Percentiles rank a stretch among this genome's conserved stretches.
Evolutionary conservation across 30 jellyfish, hydroid and myxozoan genomes (phyloP).

Genomic region (Aurelia coerulea): DNA sequence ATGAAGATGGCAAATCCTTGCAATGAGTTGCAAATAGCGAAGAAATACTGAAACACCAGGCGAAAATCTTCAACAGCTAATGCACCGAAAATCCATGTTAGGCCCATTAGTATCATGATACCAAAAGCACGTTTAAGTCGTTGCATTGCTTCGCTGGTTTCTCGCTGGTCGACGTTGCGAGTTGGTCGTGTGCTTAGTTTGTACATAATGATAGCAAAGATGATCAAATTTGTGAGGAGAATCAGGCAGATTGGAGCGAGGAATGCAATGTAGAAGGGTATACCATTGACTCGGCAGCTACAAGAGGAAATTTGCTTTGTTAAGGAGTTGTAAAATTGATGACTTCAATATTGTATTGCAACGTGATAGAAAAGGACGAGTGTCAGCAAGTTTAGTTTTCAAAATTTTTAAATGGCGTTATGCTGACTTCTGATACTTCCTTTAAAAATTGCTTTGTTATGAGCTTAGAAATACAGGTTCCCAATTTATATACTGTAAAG

Average conservation of each 20-base stretch:
- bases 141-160: conserved; percentile 58
- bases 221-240: conserved; percentile 67
- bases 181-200: conserved; percentile 89
- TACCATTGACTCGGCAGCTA: conserved; percentile 92
- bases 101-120: conserved; percentile 94
- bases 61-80: conserved; percentile 85
- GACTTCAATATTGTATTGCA: too few species aligned
- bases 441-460: too few species aligned
- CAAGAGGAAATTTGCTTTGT: not conserved
- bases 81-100: conserved; percentile 96
- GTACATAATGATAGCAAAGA: conserved; percentile 91
- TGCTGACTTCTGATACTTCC: too few species aligned
- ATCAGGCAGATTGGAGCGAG: conserved; percentile 94
- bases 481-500: too few species aligned
- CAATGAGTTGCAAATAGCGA: conserved; percentile 86
- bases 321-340: too few species aligned
- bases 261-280: conserved; percentile 83
- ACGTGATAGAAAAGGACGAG: too few species aligned
- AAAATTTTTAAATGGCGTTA: too few species aligned
- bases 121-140: conserved; percentile 97
- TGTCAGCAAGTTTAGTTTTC: too few species aligned
- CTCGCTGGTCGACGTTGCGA: conserved; percentile 74
- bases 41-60: conserved; percentile 82
- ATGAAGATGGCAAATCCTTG: conserved; percentile 95
- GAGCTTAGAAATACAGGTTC: too few species aligned